Percentiles rank a stretch among this genome's conserved stretches.
phyloP scores from a whole-genome alignment of 1,140 invertebrate species.

The Aphaenogaster floridana region DNA sequence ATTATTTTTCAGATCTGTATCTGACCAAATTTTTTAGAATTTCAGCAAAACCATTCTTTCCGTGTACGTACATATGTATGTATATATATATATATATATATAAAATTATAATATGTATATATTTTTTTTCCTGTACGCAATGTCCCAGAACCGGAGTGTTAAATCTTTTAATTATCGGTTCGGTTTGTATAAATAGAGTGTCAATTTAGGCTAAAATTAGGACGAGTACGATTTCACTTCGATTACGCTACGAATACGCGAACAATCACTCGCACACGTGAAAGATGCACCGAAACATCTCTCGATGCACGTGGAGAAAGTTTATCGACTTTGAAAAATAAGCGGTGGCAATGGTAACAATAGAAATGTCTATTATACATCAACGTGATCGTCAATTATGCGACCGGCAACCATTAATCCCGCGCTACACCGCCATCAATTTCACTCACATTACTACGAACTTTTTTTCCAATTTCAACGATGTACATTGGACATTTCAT shows the following conservation, averaged over 20 bases:
- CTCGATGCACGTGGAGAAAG: background rate
- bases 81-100: no score
- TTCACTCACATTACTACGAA: slow-evolving; percentile 39
- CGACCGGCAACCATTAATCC: slow-evolving; percentile 22
- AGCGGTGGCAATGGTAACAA: slow-evolving; percentile 34
- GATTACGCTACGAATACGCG: background rate
- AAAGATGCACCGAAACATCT: background rate
- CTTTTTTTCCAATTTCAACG: slow-evolving; percentile 40
- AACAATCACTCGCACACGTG: background rate
- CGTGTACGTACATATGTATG: no score
- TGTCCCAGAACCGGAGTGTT: background rate
- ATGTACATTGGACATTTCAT: slow-evolving; percentile 46
- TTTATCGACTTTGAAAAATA: slow-evolving; percentile 48
- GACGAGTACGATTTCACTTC: background rate
- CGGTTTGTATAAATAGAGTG: background rate
- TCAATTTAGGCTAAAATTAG: background rate
- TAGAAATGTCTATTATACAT: slow-evolving; percentile 23
- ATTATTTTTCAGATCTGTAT: no score
- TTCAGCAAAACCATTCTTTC: no score
- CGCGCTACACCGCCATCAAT: slow-evolving; percentile 50
- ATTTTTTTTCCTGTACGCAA: background rate
- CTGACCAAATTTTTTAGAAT: no score
- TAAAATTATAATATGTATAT: no score
- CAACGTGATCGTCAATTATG: slow-evolving; percentile 43
- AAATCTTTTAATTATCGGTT: background rate